Evolutionary conservation across 1,140 invertebrate species (phyloP).

Genomic region (Globodera ellingtonae): DNA sequence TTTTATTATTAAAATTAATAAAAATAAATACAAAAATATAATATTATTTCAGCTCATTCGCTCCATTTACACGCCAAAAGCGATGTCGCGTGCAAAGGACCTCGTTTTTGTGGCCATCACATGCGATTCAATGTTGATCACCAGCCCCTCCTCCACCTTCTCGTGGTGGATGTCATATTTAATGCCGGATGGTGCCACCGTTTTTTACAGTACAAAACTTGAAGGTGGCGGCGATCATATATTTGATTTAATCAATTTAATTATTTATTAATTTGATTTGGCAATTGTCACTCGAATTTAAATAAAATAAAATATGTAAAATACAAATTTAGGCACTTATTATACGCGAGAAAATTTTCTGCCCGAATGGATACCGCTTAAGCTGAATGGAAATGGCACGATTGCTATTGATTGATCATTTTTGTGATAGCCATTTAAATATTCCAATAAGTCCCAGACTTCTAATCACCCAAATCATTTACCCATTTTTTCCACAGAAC

Average conservation of each 20-base stretch:
- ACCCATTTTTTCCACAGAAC: no score
- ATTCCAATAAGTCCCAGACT: no score
- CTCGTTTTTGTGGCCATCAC: conserved; percentile 13
- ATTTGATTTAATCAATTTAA: background rate
- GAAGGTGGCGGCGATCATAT: background rate
- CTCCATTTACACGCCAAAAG: conserved; percentile 20
- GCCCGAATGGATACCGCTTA: conserved; percentile 3
- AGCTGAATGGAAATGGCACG: background rate
- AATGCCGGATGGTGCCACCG: conserved; percentile 1
- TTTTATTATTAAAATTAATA: no score
- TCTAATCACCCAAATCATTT: no score
- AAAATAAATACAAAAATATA: no score
- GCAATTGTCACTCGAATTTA: no score
- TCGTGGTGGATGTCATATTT: conserved; percentile 47
- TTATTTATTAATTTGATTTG: background rate
- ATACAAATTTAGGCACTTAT: background rate
- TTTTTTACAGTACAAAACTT: background rate
- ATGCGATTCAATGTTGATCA: conserved; percentile 39
- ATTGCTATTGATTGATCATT: no score
- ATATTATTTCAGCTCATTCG: no score
- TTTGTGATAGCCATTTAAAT: no score
- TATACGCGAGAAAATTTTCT: conserved; percentile 8
- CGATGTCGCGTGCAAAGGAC: conserved; percentile 30
- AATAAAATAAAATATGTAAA: no score
- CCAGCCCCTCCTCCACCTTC: conserved; percentile 28